A percentile compares a stretch with the other conserved stretches of the same genome.
phyloP scores from a whole-genome alignment of 1,140 invertebrate species.

The Nomia melanderi region DNA sequence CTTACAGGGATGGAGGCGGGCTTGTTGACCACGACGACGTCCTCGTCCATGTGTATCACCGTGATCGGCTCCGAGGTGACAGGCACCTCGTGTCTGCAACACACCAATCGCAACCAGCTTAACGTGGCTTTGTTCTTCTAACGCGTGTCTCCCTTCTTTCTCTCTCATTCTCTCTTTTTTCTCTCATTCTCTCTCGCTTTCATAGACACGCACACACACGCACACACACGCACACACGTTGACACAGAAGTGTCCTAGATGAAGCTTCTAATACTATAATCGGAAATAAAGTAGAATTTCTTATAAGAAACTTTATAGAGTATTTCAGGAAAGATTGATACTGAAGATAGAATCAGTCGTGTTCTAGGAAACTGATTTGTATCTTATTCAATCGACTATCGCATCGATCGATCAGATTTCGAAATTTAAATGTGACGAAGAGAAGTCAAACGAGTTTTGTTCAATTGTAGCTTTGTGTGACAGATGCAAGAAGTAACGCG shows the following conservation, averaged over 20 bases:
- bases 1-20: conserved; percentile 99
- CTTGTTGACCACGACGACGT: conserved; percentile 99
- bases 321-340: too few species aligned
- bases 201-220: not conserved
- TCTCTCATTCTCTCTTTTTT: not conserved
- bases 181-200: not conserved
- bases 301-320: too few species aligned
- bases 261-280: too few species aligned
- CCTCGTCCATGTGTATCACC: conserved; percentile 98
- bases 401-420: too few species aligned
- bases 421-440: too few species aligned
- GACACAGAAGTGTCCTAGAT: not conserved
- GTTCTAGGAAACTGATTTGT: too few species aligned
- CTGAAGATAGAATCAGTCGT: too few species aligned
- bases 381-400: too few species aligned
- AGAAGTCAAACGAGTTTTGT: too few species aligned
- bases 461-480: too few species aligned
- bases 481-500: too few species aligned
- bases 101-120: conserved; percentile 81
- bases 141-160: conserved; percentile 30
- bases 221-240: not conserved
- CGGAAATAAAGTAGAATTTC: too few species aligned
- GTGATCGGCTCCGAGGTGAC: conserved; percentile 96
- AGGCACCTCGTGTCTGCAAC: conserved; percentile 98
- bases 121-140: conserved; percentile 79